Evolutionary conservation across 2,113 vertebrate species (phyloP).

Genomic region (Dermatemys mawii): DNA sequence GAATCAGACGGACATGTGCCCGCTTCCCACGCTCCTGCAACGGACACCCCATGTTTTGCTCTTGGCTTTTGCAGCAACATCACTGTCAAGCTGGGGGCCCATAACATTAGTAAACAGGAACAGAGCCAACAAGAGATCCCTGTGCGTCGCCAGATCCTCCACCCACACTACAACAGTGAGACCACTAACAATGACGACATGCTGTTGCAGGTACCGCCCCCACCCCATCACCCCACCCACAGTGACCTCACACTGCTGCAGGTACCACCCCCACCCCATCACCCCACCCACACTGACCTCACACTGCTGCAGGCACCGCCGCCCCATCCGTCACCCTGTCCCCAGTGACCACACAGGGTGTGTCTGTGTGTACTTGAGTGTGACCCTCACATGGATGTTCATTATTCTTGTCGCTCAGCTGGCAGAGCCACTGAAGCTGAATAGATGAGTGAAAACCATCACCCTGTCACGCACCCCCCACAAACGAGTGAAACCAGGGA

Average conservation of each 20-base stretch:
- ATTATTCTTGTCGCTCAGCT: background rate
- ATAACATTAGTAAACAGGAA: background rate
- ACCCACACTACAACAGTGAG: background rate
- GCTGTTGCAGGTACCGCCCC: background rate
- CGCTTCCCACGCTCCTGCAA: too few species aligned
- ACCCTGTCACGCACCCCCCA: background rate
- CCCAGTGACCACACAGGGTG: too few species aligned
- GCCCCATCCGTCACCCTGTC: too few species aligned
- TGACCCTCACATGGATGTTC: too few species aligned
- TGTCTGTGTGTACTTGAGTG: too few species aligned
- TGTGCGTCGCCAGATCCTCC: fast-evolving
- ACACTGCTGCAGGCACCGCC: too few species aligned
- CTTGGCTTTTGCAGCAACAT: background rate
- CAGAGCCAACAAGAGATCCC: background rate
- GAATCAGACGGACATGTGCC: too few species aligned
- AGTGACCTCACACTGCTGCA: too few species aligned
- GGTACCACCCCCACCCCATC: too few species aligned
- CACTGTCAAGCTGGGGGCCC: background rate
- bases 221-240: too few species aligned
- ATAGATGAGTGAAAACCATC: background rate
- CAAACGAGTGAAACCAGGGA: background rate
- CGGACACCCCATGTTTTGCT: fast-evolving
- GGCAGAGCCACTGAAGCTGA: background rate
- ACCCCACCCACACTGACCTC: too few species aligned
- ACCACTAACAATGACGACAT: background rate